Percentiles rank a stretch among this genome's conserved stretches.
Conservation (phyloP, 1,140 invertebrate species). For the Rhagoletis zephyria region DNA sequence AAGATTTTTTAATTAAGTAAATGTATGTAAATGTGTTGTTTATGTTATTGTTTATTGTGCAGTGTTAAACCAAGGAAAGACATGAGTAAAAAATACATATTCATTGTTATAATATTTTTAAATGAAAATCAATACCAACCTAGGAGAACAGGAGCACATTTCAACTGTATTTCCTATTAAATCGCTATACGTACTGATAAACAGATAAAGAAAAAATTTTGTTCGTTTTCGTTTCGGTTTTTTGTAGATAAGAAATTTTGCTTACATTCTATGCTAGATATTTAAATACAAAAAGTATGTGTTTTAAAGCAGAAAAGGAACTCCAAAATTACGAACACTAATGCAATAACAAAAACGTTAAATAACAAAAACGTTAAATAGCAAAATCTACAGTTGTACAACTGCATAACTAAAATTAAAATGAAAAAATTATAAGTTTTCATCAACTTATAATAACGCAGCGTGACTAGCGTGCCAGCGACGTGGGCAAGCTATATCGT, state of each 20-base stretch:
- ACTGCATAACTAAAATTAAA: too few species aligned
- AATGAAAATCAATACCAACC: conserved; percentile 66
- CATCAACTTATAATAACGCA: too few species aligned
- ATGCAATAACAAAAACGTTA: not conserved
- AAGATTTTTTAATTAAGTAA: not conserved
- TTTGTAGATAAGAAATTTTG: conserved; percentile 40
- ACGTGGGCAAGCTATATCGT: too few species aligned
- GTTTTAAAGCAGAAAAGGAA: conserved; percentile 1
- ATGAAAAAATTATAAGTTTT: too few species aligned
- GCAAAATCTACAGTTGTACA: too few species aligned
- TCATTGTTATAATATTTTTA: conserved; percentile 34
- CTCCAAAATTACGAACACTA: not conserved
- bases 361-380: not conserved
- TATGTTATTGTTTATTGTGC: conserved; percentile 5
- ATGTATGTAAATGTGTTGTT: not conserved
- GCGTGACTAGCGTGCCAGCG: too few species aligned
- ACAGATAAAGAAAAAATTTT: conserved; percentile 64
- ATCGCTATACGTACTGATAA: conserved; percentile 71
- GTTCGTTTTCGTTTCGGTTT: conserved; percentile 58
- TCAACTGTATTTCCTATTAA: conserved; percentile 72
- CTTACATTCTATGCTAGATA: conserved; percentile 15
- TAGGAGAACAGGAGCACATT: conserved; percentile 72
- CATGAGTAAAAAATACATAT: conserved; percentile 59
- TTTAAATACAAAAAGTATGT: conserved; percentile 17
- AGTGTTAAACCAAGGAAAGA: conserved; percentile 64